Percentiles rank a stretch among this genome's conserved stretches.
These are phyloP conservation scores for Drosophila leonis DNA, from an alignment of 2,888 invertebrate genomes.

Conservation along the genomic window DNA sequence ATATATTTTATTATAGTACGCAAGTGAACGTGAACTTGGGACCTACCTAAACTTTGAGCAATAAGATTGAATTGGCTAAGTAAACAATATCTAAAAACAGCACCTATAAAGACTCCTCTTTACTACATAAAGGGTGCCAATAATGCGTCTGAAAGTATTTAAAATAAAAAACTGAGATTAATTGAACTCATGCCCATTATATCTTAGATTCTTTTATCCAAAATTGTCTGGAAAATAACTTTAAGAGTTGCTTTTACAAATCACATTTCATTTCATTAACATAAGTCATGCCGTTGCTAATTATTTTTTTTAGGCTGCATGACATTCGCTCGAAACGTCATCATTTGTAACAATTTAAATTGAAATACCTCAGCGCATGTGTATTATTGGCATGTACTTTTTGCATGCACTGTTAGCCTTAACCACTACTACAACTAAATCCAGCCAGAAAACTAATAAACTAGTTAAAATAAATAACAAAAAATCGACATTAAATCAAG, in stretches of 20 bases:
- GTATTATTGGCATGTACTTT: slow-evolving; percentile 72
- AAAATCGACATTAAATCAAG: slow-evolving; percentile 15
- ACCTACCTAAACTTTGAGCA: slow-evolving; percentile 46
- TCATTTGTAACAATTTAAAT: background rate
- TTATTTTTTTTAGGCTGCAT: slow-evolving; percentile 33
- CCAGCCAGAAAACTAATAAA: slow-evolving; percentile 52
- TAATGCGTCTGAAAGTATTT: slow-evolving; percentile 55
- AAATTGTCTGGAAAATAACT: slow-evolving; percentile 14
- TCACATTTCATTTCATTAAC: slow-evolving; percentile 21
- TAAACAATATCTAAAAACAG: slow-evolving; percentile 26
- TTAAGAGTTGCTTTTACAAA: background rate
- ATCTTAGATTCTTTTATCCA: background rate
- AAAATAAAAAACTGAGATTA: slow-evolving; percentile 31
- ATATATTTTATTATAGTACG: slow-evolving; percentile 63
- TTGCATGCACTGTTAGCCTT: slow-evolving; percentile 66
- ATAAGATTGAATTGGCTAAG: slow-evolving; percentile 70
- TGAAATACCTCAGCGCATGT: slow-evolving; percentile 53
- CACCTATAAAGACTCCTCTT: slow-evolving; percentile 11
- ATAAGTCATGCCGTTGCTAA: slow-evolving; percentile 23
- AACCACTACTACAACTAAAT: slow-evolving; percentile 44
- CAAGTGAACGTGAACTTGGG: slow-evolving; percentile 69
- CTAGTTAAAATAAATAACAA: slow-evolving; percentile 26
- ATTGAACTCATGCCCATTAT: background rate
- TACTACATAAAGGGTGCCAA: slow-evolving; percentile 61
- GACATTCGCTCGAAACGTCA: slow-evolving; percentile 21